Percentiles rank a stretch among this genome's conserved stretches.
Evolutionary conservation across 1,140 invertebrate genomes (phyloP).

Genomic region (Zophobas morio): DNA sequence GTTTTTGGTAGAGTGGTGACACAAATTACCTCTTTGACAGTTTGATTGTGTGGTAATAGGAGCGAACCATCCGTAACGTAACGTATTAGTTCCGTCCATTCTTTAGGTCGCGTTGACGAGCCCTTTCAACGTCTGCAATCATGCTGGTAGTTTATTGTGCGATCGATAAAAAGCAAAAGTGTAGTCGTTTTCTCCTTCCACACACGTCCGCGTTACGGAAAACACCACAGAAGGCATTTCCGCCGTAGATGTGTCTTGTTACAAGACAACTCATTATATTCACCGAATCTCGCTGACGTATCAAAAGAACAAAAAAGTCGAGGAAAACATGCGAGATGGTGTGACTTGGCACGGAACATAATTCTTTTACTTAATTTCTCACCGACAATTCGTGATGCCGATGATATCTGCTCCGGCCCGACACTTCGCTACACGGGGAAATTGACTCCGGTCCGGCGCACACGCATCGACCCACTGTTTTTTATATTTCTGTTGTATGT

Average conservation of each 20-base stretch:
- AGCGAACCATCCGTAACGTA: conserved; percentile 54
- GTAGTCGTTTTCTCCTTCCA: too few relatives aligned
- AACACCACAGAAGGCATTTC: background rate
- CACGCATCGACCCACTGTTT: conserved; percentile 31
- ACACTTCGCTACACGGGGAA: conserved; percentile 26
- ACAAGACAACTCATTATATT: conserved; percentile 29
- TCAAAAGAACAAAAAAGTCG: conserved; percentile 12
- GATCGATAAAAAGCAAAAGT: background rate
- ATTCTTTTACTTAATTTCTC: conserved; percentile 45
- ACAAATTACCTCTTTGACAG: conserved; percentile 54
- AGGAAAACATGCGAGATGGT: conserved; percentile 44
- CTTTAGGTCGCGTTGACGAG: conserved; percentile 35
- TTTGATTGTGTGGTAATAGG: conserved; percentile 53
- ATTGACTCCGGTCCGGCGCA: conserved; percentile 1
- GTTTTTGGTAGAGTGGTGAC: conserved; percentile 37
- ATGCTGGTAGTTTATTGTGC: background rate
- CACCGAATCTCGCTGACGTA: conserved; percentile 30
- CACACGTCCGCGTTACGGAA: too few relatives aligned
- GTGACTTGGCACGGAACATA: conserved; percentile 45
- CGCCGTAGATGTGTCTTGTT: conserved; percentile 7
- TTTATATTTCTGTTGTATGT: background rate
- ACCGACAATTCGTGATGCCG: conserved; percentile 44
- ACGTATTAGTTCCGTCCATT: conserved; percentile 55
- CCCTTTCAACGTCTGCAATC: conserved; percentile 28
- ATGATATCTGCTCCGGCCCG: conserved; percentile 32